phyloP scores from a whole-genome alignment of 2,113 vertebrate genomes.

The Chinchilla lanigera region DNA sequence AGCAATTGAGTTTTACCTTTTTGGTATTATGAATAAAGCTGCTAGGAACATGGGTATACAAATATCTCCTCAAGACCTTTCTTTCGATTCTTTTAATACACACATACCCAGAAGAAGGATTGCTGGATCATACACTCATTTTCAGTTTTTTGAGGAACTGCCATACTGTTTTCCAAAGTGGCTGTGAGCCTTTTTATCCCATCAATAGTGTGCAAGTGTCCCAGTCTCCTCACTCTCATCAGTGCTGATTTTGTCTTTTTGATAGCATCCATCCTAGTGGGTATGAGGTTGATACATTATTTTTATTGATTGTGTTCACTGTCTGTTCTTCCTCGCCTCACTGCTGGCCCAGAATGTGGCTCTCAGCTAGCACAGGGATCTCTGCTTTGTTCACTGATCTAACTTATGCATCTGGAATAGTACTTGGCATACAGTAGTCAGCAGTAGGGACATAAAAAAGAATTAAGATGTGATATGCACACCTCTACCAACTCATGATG shows the following conservation, averaged over 20 bases:
- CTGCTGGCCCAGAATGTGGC: neutral
- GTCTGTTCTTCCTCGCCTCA: neutral
- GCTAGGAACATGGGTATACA: neutral
- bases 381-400: neutral
- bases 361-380: neutral
- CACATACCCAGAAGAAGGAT: neutral
- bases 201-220: neutral
- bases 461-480: neutral
- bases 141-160: neutral
- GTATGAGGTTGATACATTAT: neutral
- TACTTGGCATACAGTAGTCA: neutral
- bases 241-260: neutral
- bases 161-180: neutral
- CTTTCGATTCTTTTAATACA: neutral
- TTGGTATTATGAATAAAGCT: neutral
- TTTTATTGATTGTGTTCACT: constrained; percentile 20
- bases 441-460: neutral
- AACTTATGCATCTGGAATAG: neutral
- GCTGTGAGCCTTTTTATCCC: neutral
- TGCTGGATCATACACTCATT: neutral
- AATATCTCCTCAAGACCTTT: neutral
- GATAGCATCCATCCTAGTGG: neutral
- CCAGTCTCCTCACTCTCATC: neutral
- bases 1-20: neutral
- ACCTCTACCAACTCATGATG: neutral